These are phyloP conservation scores for Trichoplusia ni DNA, from an alignment of 1,140 invertebrate genomes.

Conservation along the genomic window DNA sequence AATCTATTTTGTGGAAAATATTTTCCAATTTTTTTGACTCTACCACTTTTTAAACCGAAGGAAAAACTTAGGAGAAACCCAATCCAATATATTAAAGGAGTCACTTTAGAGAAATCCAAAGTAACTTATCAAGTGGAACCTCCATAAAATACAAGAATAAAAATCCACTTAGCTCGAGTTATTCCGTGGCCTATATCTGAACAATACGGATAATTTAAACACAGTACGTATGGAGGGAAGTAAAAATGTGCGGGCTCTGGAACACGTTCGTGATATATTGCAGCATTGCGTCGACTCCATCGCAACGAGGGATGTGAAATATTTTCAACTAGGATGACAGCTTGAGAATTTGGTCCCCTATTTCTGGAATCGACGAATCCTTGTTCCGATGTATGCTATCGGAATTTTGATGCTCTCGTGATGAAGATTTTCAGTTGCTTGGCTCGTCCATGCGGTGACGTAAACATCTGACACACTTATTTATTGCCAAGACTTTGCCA, in stretches of 20 bases:
- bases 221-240: not conserved
- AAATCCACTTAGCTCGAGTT: too few species aligned
- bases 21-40: too few species aligned
- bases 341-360: not conserved
- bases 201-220: slow-evolving; percentile 4
- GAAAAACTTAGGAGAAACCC: too few species aligned
- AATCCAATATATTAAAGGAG: too few species aligned
- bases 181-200: too few species aligned
- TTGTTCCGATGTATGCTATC: not conserved
- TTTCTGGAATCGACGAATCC: not conserved
- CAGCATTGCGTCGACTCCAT: slow-evolving; percentile 4
- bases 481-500: not conserved
- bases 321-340: not conserved
- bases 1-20: too few species aligned
- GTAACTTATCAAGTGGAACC: too few species aligned
- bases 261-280: slow-evolving; percentile 24
- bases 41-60: too few species aligned
- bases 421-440: not conserved
- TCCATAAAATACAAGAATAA: too few species aligned
- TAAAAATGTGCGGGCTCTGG: not conserved
- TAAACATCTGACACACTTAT: too few species aligned
- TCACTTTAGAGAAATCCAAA: too few species aligned
- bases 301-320: not conserved
- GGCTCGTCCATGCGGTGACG: not conserved
- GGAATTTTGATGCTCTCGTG: not conserved